Conservation (phyloP, 64 coral and sea anemone genomes). For the Anthopleura sola region DNA sequence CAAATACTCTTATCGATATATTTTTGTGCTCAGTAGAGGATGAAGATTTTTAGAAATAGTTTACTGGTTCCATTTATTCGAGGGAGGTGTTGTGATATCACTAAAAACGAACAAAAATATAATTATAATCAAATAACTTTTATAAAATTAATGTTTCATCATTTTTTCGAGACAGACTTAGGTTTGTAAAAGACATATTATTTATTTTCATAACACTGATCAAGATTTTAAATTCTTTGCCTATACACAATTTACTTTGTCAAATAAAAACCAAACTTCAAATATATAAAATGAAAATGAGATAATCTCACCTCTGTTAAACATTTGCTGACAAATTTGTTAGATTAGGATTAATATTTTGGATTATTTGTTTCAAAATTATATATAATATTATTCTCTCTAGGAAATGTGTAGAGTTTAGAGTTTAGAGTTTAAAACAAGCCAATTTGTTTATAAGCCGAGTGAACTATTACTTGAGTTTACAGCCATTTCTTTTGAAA, state of each 20-base stretch:
- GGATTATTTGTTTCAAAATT: background rate
- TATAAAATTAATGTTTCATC: conserved; percentile 26
- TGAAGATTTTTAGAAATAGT: background rate
- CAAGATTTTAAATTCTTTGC: conserved; percentile 20
- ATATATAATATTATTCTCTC: too few relatives aligned
- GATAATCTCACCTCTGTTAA: background rate
- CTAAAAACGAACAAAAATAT: conserved; percentile 19
- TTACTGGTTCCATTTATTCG: background rate
- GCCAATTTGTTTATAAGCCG: too few relatives aligned
- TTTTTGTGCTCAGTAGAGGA: background rate
- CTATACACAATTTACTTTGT: conserved; percentile 16
- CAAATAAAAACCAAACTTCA: conserved; percentile 2
- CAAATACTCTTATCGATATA: background rate
- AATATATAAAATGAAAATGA: background rate
- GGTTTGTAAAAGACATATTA: conserved; percentile 27
- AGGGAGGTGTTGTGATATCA: conserved; percentile 6
- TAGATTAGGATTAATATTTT: background rate
- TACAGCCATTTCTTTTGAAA: too few relatives aligned
- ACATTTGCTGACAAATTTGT: background rate
- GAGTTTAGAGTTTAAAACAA: too few relatives aligned
- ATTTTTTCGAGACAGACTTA: conserved; percentile 29
- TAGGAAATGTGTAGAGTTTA: too few relatives aligned
- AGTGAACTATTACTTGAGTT: too few relatives aligned
- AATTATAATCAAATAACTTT: conserved; percentile 15
- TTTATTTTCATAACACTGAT: conserved; percentile 28